Conservation (phyloP, 2,113 vertebrate species). For the Noturus placidus region DNA sequence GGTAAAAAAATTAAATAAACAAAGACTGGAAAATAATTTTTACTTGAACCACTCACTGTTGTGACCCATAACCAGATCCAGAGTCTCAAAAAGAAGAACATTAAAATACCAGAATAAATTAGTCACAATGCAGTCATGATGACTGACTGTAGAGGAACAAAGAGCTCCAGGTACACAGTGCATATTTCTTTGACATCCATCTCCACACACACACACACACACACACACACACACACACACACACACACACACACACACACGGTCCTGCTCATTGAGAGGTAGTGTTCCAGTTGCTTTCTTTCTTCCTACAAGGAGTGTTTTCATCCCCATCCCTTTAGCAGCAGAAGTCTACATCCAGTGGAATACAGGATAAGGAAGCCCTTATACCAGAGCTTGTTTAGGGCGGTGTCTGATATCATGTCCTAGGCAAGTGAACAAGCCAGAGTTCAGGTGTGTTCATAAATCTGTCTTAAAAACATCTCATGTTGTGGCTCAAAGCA, state of each 20-base stretch:
- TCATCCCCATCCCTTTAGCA: slow-evolving; percentile 25
- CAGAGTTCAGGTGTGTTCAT: not conserved
- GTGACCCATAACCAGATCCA: slow-evolving; percentile 10
- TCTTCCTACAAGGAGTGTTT: slow-evolving; percentile 27
- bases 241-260: slow-evolving; percentile 32
- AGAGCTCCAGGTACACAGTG: slow-evolving; percentile 49
- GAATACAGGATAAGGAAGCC: slow-evolving; percentile 41
- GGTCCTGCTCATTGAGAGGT: slow-evolving; percentile 51
- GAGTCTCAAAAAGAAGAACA: not conserved
- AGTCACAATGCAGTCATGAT: slow-evolving; percentile 2
- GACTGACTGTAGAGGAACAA: slow-evolving; percentile 2
- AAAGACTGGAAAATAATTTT: not conserved
- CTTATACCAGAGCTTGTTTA: slow-evolving; percentile 39
- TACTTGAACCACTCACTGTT: not conserved
- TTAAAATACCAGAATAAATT: slow-evolving; percentile 45
- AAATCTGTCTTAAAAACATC: not conserved
- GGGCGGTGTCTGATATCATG: slow-evolving; percentile 9
- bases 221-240: not conserved
- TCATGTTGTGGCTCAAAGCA: not conserved
- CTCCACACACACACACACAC: slow-evolving; percentile 2
- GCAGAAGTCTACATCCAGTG: slow-evolving; percentile 19
- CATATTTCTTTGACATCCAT: slow-evolving; percentile 46
- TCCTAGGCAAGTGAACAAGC: slow-evolving; percentile 31
- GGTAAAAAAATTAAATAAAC: not conserved
- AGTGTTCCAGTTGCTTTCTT: slow-evolving; percentile 45